Base-by-base conservation (phyloP, 2,888 invertebrate genomes). In the Agrypnus murinus region DNA sequence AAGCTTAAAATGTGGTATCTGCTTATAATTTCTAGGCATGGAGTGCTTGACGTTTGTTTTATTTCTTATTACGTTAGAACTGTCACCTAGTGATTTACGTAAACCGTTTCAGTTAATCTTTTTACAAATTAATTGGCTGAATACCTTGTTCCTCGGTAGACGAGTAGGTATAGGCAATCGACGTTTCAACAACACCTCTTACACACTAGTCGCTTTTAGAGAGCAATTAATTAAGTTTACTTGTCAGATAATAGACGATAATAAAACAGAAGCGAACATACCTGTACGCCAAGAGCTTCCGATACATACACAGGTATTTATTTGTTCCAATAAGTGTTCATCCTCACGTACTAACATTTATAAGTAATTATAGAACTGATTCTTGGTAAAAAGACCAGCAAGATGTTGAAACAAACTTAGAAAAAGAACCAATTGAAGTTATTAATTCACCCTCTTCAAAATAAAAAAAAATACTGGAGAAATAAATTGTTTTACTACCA, bases 181-280 rank as follows among this genome's bases (percentile, higher is more conserved):
- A 58, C 58, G 31, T 58, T 58, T 58, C 58, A 38, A 58, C 58
- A 58, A 58, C 58, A 58, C 17, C 58, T 40, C 58, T 58, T 58
- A 58, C 40, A 58, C 58, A 58, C 43, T 58, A 58, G 25, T 58
- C 40, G 58, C 58, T 58, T 43, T 58, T 58, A 58, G 58, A 58
- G 43, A 31, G 58, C 58, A 58, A 58, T 58, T 58, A 58, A 58
- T 58, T 58, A 58, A 36, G 14, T 58, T 58, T 58, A 12, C 58
- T 58, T 58, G 58, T 58, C 58, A 58, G 58, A 58, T 58, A 58
- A 58, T 58, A 43, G 58, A 25, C 43, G 58, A 58, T 58, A 58
- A 58, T 58, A 58, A 58, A 58, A 58, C 58, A 58, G 58, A 58
- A 58, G 58, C 58, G 40, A 58, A 58, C 58, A 58, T 58, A 58